phyloP scores from a whole-genome alignment of 2,113 vertebrate species.

The Antechinus flavipes region DNA sequence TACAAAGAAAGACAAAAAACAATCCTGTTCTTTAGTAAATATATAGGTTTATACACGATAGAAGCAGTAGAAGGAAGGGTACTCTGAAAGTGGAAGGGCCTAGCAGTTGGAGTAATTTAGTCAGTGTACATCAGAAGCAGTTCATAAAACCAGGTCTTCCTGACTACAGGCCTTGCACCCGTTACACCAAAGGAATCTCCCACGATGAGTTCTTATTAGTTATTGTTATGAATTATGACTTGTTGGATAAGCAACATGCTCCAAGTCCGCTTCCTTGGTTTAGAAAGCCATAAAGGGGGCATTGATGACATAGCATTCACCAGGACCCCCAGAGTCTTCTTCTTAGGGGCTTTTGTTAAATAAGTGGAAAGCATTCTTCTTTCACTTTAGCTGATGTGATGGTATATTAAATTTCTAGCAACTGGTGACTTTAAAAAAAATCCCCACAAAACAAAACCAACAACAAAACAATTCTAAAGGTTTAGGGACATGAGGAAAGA shows the following conservation, averaged over 20 bases:
- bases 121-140: neutral
- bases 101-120: neutral
- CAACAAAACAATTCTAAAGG: neutral
- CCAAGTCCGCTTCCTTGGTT: neutral
- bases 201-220: neutral
- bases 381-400: constrained; percentile 17
- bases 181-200: neutral
- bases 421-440: neutral
- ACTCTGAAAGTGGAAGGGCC: neutral
- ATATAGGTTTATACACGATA: neutral
- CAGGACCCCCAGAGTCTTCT: neutral
- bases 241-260: neutral
- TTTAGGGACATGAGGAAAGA: neutral
- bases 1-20: too few relatives aligned
- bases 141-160: neutral
- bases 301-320: neutral
- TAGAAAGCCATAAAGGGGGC: constrained; percentile 29
- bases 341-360: constrained; percentile 7
- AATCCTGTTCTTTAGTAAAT: neutral
- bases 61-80: neutral
- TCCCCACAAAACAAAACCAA: neutral
- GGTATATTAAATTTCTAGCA: neutral
- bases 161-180: neutral
- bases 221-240: neutral
- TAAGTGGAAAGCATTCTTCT: constrained; percentile 32